phyloP scores from a whole-genome alignment of 1,140 invertebrate genomes.

The Eupristina koningsbergeri region DNA sequence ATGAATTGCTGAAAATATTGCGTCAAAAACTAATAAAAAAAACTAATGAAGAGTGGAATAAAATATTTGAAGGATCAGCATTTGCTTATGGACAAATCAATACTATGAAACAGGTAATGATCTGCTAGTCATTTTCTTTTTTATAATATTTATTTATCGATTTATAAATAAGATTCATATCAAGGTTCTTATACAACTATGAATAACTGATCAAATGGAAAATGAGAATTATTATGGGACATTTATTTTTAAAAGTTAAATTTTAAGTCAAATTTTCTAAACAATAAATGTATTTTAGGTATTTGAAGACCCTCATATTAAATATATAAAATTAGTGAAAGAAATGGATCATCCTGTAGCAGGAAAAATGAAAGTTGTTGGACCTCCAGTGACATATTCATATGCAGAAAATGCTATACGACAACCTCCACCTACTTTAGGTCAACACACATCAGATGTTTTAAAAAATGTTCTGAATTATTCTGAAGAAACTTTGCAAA shows the following conservation, averaged over 20 bases:
- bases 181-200: too few relatives aligned
- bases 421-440: conserved; percentile 86
- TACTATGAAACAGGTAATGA: conserved; percentile 79
- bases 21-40: conserved; percentile 78
- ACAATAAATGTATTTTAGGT: conserved; percentile 70
- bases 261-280: not conserved
- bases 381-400: conserved; percentile 88
- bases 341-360: conserved; percentile 81
- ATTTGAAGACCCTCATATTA: conserved; percentile 90
- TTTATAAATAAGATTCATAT: too few relatives aligned
- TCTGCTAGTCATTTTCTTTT: not conserved
- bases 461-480: conserved; percentile 82
- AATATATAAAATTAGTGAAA: conserved; percentile 83
- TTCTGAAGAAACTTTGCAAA: conserved; percentile 76
- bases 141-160: not conserved
- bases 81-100: conserved; percentile 95
- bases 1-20: conserved; percentile 79
- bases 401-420: conserved; percentile 80
- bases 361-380: conserved; percentile 85
- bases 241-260: too few relatives aligned
- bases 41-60: conserved; percentile 84
- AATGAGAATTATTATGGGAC: too few relatives aligned
- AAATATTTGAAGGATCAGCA: conserved; percentile 80
- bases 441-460: conserved; percentile 89
- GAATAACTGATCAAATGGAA: too few relatives aligned